Base-by-base conservation (phyloP, 2,113 vertebrate genomes). In the Jacana jacana region DNA sequence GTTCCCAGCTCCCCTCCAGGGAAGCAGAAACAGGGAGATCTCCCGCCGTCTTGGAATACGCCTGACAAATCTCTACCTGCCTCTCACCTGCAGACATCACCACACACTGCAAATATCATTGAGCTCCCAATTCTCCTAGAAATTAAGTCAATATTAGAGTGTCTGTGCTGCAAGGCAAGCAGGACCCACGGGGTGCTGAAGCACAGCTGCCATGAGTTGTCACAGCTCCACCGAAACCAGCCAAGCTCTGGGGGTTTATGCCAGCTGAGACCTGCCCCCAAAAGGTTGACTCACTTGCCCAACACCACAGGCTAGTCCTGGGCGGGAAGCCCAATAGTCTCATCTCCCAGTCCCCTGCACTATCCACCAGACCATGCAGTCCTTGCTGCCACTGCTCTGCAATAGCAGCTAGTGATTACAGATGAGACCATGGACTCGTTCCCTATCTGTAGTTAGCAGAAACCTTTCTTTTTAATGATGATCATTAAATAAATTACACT, bases 401-500 rank as follows among this genome's bases (percentile, higher is more conserved):
- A 79, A 76, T 9, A 82, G 88, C 65, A 80, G 80, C 28, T 22
- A 42, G 27, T 69, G 86, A 93, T 91, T 93, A 91, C 91, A 95
- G 76, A 88, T 88, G 88, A 93, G 86, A 68, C 81, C 83, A 12
- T 12, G 66, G 86, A 58, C 83, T 24, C 54, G 49, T 46, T 94
- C 61, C 86, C 86, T 92, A 77, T 85, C 93, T 92, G 76, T 22
- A 91, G 64, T 65, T 72, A 94, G 86, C 70, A 95, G 91, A 95
- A 96, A 86, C 68, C 70, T 94, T 84, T 84, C 68, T 78, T 94
- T 92, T 84, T 88, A 93, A 88, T 93, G 77, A 91, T 39, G 58
- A 69, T 93, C 90, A 87, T 95, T 95, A 96, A 95, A 96, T 87
- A 94, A 95, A 96, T 23, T 25, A 82, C 70, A 72, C 35, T 78